Evolutionary conservation across 2,113 vertebrate species (phyloP), one percentile per base, ranked within the genome.

Genomic region (Phyllostomus discolor): DNA sequence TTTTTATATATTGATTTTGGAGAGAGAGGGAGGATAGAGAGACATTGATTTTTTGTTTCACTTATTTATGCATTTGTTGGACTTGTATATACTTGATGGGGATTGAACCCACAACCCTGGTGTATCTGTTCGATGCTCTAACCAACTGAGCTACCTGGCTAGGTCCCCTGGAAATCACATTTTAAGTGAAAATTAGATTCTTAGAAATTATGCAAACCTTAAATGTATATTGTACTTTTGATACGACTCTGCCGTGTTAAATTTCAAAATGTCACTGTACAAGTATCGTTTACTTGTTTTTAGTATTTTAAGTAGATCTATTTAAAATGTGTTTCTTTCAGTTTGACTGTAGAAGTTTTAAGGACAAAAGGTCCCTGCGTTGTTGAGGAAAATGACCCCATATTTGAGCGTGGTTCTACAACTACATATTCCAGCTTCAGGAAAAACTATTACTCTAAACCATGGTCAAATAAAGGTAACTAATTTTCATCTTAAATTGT

Each of bases 341-440:
- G 99, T 98, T 99, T 99, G 98, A 99, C 99, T 3, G 99, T 99
- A 89, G 99, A 99, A 98, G 99, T 99, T 96, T 98, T 98, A 90
- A 99, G 99, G 96, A 98, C 98, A 70, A 99, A 99, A 98, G 99
- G 99, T 1, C 99, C 99, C 0, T 99, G 99, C 97, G 98, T 98
- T n/a, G 98, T 99, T 57, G 98, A 99, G 83, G 99, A 98, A 95
- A 99, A 99, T 97, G 99, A 99, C 95, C 99, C 99, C 54, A 99
- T 99, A 95, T 99, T 99, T 98, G 99, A 99, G 84, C 99, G 99
- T 62, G 99, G 99, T 67, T 99, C 99, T 96, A 99, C 99, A 87
- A 99, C 99, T 75, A 99, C 99, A 0, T 99, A 99, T 97, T 99
- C 99, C 28, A 99, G 99, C 97, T 99, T 99, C 97, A 99, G 99